These are phyloP conservation scores for Poecilus cupreus DNA, from an alignment of 2,888 invertebrate genomes.

Conservation along the genomic window DNA sequence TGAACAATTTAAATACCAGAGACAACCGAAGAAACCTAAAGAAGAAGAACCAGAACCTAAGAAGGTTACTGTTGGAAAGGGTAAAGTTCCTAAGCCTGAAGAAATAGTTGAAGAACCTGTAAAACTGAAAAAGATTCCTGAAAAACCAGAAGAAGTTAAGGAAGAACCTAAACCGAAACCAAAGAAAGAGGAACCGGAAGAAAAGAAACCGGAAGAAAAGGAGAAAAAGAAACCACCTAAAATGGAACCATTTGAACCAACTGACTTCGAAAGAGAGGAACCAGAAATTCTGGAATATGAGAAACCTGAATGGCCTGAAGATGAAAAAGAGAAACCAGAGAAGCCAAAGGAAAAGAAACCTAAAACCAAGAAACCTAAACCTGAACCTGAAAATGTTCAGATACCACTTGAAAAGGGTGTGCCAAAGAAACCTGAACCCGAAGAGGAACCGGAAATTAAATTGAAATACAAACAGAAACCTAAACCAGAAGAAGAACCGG, in stretches of 20 bases:
- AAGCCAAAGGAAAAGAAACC: constrained; percentile 68
- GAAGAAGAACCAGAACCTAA: constrained; percentile 72
- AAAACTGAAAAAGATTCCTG: constrained; percentile 64
- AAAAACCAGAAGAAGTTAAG: constrained; percentile 64
- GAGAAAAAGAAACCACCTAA: constrained; percentile 62
- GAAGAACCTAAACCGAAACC: constrained; percentile 69
- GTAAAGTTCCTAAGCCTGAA: constrained; percentile 67
- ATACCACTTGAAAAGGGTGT: constrained; percentile 69
- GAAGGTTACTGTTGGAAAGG: constrained; percentile 64
- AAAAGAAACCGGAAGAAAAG: constrained; percentile 65
- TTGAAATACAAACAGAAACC: constrained; percentile 67
- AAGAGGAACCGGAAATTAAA: constrained; percentile 71
- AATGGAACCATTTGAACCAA: constrained; percentile 62
- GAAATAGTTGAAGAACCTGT: constrained; percentile 62
- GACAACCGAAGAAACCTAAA: constrained; percentile 73
- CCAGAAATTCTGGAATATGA: constrained; percentile 63
- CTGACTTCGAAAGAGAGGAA: constrained; percentile 63
- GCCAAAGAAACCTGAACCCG: constrained; percentile 69
- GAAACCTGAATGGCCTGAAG: constrained; percentile 68
- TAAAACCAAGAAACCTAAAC: constrained; percentile 67
- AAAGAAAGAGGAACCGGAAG: constrained; percentile 64
- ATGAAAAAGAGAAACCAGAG: constrained; percentile 71
- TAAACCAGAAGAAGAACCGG: constrained; percentile 68
- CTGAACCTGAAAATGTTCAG: constrained; percentile 71
- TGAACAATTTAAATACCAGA: constrained; percentile 65